Conservation (phyloP, 1,140 invertebrate species). For the Drosophila suzukii region DNA sequence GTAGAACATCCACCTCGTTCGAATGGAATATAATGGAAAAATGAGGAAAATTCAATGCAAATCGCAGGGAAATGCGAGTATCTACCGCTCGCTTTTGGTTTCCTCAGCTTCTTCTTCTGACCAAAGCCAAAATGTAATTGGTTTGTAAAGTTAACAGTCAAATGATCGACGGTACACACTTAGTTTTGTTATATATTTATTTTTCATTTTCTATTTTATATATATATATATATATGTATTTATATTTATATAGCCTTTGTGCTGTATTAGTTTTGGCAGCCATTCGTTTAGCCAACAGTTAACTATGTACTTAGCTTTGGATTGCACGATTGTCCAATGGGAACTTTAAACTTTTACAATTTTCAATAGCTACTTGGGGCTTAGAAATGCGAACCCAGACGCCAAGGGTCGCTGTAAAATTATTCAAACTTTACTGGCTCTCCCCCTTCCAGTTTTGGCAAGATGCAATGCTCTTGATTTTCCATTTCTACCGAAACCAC, state of each 20-base stretch:
- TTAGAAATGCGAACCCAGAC: background rate
- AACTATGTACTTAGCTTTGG: conserved; percentile 21
- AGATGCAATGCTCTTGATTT: background rate
- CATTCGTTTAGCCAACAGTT: conserved; percentile 40
- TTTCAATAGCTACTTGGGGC: background rate
- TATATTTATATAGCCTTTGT: conserved; percentile 11
- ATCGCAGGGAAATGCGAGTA: conserved; percentile 24
- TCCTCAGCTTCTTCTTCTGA: conserved; percentile 14
- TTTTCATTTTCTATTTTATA: conserved; percentile 4
- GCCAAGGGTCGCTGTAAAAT: background rate
- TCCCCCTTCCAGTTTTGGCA: background rate
- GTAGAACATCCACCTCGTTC: background rate
- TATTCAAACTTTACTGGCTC: background rate
- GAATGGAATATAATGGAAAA: conserved; percentile 24
- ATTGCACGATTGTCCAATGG: conserved; percentile 25
- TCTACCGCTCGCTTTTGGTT: conserved; percentile 1
- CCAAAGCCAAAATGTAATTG: conserved; percentile 32
- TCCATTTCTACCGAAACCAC: background rate
- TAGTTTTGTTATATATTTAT: conserved; percentile 35
- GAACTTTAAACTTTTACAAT: conserved; percentile 4
- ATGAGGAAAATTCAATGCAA: conserved; percentile 21
- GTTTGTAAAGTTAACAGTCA: conserved; percentile 34
- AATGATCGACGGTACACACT: conserved; percentile 41
- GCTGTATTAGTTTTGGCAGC: conserved; percentile 38
- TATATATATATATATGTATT: conserved; percentile 5